phyloP scores from a whole-genome alignment of 2,888 invertebrate genomes.

The Lycia hirtaria region DNA sequence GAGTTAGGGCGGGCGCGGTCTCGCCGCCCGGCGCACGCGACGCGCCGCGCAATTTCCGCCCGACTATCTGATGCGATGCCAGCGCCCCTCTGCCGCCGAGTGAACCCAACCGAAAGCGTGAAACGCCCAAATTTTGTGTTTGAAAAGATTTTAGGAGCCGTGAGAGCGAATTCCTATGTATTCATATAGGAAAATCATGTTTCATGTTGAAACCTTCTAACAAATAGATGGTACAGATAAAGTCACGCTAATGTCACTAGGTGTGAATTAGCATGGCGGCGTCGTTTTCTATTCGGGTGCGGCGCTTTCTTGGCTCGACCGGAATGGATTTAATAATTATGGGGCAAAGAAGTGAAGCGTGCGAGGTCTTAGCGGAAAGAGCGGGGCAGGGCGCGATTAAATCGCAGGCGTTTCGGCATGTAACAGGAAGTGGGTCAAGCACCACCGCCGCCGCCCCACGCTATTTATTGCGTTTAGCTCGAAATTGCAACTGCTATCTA shows the following conservation, averaged over 20 bases:
- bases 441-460: conserved; percentile 74
- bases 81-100: conserved; percentile 58
- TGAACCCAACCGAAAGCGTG: conserved; percentile 62
- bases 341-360: conserved; percentile 75
- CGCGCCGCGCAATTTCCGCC: conserved; percentile 80
- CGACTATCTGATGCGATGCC: conserved; percentile 74
- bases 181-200: not conserved
- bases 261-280: conserved; percentile 34
- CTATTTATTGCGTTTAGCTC: conserved; percentile 82
- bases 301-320: conserved; percentile 67
- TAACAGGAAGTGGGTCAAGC: conserved; percentile 84
- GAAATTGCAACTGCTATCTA: conserved; percentile 75
- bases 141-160: conserved; percentile 41
- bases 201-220: conserved; percentile 24
- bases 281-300: conserved; percentile 55
- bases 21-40: conserved; percentile 70
- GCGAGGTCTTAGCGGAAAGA: conserved; percentile 76
- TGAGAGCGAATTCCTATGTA: not conserved
- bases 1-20: conserved; percentile 12
- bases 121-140: conserved; percentile 44
- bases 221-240: conserved; percentile 17
- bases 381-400: conserved; percentile 78
- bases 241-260: conserved; percentile 22
- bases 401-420: conserved; percentile 83
- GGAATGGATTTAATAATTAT: conserved; percentile 81